Conservation (phyloP, 64 coral and sea anemone species). For the Montipora sp. region DNA sequence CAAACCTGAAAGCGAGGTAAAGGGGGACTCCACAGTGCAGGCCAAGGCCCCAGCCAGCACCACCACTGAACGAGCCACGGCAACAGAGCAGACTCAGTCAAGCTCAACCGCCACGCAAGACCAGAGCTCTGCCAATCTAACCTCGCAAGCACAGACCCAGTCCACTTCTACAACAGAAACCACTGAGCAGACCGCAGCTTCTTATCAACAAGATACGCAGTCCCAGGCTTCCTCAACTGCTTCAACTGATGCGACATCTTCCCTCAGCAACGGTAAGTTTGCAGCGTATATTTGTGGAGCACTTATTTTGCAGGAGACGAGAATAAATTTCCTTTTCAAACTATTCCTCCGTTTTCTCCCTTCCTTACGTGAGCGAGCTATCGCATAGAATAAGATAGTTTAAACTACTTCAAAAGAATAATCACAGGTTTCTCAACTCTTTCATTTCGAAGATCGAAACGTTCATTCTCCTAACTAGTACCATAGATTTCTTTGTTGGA, state of each 20-base stretch:
- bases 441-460: no score
- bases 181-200: background rate
- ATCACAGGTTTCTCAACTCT: no score
- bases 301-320: no score
- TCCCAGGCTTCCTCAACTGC: background rate
- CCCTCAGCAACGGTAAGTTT: background rate
- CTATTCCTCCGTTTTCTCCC: no score
- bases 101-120: background rate
- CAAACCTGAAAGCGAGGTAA: background rate
- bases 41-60: background rate
- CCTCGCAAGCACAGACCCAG: background rate
- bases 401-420: no score
- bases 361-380: no score
- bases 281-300: no score
- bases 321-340: no score
- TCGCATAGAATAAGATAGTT: no score
- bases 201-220: background rate
- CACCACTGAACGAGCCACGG: background rate
- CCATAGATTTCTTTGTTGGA: no score
- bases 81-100: background rate
- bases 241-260: background rate
- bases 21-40: background rate
- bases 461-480: no score
- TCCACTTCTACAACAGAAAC: background rate
- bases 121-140: background rate